These are phyloP conservation scores for Drosophila lacteicornis DNA, from an alignment of 1,140 invertebrate genomes.

Conservation along the genomic window DNA sequence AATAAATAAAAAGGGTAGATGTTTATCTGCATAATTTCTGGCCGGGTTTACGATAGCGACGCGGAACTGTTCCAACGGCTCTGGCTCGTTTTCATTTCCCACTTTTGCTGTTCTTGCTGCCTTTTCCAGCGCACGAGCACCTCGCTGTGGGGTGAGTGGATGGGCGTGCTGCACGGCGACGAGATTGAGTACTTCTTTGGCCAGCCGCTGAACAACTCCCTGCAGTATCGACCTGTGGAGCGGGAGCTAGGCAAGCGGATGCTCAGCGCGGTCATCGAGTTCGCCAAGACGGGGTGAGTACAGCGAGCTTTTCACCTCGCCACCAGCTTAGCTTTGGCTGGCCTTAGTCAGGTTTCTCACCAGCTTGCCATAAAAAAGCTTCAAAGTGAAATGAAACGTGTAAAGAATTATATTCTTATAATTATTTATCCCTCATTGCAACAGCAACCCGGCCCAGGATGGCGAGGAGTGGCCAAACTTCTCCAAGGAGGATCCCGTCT, in stretches of 20 bases:
- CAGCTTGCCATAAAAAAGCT: conserved; percentile 33
- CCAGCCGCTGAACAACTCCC: conserved; percentile 93
- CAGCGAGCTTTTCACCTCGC: conserved; percentile 21
- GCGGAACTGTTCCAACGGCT: conserved; percentile 9
- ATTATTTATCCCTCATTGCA: conserved; percentile 54
- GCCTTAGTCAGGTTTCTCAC: conserved; percentile 2
- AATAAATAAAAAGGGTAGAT: conserved; percentile 83
- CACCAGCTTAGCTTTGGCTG: conserved; percentile 2
- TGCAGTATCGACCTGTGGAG: conserved; percentile 93
- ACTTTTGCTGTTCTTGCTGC: conserved; percentile 1
- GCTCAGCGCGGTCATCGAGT: conserved; percentile 94
- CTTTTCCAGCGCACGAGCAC: conserved; percentile 92
- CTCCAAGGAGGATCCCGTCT: conserved; percentile 92
- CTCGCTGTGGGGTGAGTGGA: conserved; percentile 97
- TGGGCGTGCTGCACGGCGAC: conserved; percentile 98
- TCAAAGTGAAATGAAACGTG: background rate
- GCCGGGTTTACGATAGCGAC: conserved; percentile 69
- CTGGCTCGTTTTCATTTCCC: conserved; percentile 16
- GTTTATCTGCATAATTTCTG: conserved; percentile 82
- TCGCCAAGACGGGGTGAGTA: conserved; percentile 94
- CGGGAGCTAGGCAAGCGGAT: conserved; percentile 93
- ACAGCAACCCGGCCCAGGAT: conserved; percentile 92
- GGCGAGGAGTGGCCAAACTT: conserved; percentile 95
- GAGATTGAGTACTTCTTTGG: conserved; percentile 99
- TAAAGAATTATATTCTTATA: conserved; percentile 7